These are phyloP conservation scores for Dynastes grantii DNA, from an alignment of 2,888 invertebrate species.

Conservation along the genomic window DNA sequence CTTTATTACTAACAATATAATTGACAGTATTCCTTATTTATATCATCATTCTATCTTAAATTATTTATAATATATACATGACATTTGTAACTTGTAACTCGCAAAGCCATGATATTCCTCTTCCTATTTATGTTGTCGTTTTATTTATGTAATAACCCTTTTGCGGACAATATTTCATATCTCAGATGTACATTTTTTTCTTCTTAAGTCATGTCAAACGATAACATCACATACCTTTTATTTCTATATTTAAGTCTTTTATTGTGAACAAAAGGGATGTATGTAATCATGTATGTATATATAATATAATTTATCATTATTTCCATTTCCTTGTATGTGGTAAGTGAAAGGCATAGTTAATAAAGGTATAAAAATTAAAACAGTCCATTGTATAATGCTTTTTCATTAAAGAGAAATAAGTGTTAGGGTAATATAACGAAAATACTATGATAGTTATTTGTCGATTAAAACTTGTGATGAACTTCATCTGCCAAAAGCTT, in stretches of 20 bases:
- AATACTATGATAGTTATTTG: not conserved
- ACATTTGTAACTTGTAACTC: conserved; percentile 2
- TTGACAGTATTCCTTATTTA: no score
- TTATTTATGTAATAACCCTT: conserved; percentile 8
- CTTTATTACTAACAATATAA: no score
- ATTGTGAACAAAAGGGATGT: conserved; percentile 10
- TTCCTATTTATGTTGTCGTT: not conserved
- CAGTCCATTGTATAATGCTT: no score
- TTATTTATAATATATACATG: no score
- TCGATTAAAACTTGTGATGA: conserved; percentile 21
- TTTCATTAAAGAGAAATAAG: not conserved
- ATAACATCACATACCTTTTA: no score
- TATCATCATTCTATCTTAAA: no score
- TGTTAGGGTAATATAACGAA: not conserved
- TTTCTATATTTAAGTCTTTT: not conserved
- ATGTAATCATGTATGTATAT: conserved; percentile 1
- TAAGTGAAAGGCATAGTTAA: not conserved
- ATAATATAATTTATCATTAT: not conserved
- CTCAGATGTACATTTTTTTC: conserved; percentile 14
- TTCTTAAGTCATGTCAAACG: not conserved
- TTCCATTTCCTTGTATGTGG: not conserved
- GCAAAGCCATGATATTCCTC: not conserved
- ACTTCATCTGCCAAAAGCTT: conserved; percentile 18
- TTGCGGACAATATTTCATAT: conserved; percentile 23
- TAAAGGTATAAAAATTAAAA: not conserved